phyloP scores from a whole-genome alignment of 1,140 invertebrate species.

The Aphidius ervi region DNA sequence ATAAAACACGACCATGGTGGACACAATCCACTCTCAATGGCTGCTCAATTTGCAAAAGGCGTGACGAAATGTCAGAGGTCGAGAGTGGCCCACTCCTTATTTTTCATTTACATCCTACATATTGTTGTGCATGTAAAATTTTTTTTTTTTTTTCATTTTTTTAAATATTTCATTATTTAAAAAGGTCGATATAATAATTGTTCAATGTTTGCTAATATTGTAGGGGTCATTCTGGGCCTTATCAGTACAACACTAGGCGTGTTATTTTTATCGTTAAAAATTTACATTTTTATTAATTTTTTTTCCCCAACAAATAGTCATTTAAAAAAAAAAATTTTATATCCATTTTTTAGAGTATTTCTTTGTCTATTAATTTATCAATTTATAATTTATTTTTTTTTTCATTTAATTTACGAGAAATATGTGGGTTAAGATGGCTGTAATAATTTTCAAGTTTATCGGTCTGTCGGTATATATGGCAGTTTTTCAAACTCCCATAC shows the following conservation, averaged over 20 bases:
- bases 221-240: conserved; percentile 9
- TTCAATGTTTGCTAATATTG: conserved; percentile 36
- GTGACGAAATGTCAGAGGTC: conserved; percentile 16
- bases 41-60: conserved; percentile 33
- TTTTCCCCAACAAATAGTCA: no score
- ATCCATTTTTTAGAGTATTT: no score
- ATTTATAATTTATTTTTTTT: neutral
- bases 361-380: no score
- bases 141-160: neutral
- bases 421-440: no score
- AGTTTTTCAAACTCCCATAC: neutral
- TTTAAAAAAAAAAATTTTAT: no score
- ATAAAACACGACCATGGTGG: conserved; percentile 20
- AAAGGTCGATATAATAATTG: conserved; percentile 30
- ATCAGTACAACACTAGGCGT: conserved; percentile 16
- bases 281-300: no score
- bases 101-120: conserved; percentile 1
- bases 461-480: no score
- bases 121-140: no score
- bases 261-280: neutral
- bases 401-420: neutral
- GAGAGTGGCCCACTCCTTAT: neutral
- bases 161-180: neutral
- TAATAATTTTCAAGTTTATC: no score
- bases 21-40: conserved; percentile 31